Base-by-base conservation (phyloP, 2,113 vertebrate species). In the Phylloscopus trochilus region DNA sequence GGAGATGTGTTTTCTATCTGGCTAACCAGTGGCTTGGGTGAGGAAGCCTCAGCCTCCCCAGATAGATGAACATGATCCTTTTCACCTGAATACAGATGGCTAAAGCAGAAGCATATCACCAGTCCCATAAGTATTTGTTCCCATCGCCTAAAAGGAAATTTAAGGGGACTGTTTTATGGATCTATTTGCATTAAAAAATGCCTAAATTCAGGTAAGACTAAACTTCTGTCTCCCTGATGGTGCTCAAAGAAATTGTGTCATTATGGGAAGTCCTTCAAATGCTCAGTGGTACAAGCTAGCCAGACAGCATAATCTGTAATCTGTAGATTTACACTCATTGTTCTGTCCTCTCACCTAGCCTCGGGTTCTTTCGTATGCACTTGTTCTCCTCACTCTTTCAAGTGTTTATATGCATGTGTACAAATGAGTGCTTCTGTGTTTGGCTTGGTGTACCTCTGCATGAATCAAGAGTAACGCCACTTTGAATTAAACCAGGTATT, bases 401-500 rank as follows among this genome's bases (percentile, higher is more conserved):
- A 13, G 10, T 16, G 5, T 43, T 17, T 47, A 23, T 35, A 83
- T 35, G 6, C 7, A 14, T 13, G 6, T 20, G 15, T 43, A 51
- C 3, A 69, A 81, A 27, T 16, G 2, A 75, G 30, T 85, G 12
- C 12, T 74, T 49, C n/a, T 60, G 35, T 62, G 31, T 13, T 70
- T 53, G 30, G 3, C 8, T 78, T 77, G 23, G 17, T 77, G 47
- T 10, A 62, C 21, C 16, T 70, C 46, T 53, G 9, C 37, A 37
- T 9, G 51, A 69, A 52, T 83, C 24, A 66, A 47, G 41, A 77
- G 26, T 76, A 85, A 92, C 83, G 37, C 44, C 51, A 77, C 72
- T 67, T 96, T 92, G 90, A 96, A 95, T 96, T 95, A 95, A 88
- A 92, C 44, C 59, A 79, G 86, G 41, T 90, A 74, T 81, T 92